phyloP scores from a whole-genome alignment of 2,797 vertebrate species.

The Prunella strophiata region DNA sequence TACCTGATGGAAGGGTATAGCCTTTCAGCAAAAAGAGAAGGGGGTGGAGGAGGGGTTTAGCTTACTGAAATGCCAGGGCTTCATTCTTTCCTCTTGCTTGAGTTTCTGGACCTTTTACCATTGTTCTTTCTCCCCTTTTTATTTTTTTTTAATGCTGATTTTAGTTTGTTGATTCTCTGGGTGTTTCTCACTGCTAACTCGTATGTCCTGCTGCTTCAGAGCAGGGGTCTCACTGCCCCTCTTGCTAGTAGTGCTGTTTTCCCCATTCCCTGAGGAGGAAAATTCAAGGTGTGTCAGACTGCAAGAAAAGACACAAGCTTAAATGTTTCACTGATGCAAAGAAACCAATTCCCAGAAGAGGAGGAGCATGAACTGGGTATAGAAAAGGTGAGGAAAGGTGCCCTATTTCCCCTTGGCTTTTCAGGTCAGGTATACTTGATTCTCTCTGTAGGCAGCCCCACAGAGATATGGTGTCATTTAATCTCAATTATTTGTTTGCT shows the following conservation, averaged over 20 bases:
- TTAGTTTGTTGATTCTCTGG: background rate
- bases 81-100: background rate
- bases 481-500: background rate
- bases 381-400: background rate
- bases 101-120: background rate
- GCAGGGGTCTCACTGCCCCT: background rate
- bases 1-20: background rate
- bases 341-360: background rate
- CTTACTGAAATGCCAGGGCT: background rate
- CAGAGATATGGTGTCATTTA: background rate
- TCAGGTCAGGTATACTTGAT: background rate
- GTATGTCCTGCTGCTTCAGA: background rate
- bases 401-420: background rate
- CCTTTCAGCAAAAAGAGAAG: background rate
- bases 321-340: background rate
- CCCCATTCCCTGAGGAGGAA: background rate
- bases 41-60: background rate
- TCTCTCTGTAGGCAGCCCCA: background rate
- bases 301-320: background rate
- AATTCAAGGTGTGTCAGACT: background rate
- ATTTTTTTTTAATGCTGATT: background rate
- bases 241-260: background rate
- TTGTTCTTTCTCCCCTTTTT: fast-evolving
- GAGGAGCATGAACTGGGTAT: background rate
- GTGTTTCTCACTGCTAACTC: background rate